Base-by-base conservation (phyloP, 2,888 invertebrate genomes). In the Volucella inanis region DNA sequence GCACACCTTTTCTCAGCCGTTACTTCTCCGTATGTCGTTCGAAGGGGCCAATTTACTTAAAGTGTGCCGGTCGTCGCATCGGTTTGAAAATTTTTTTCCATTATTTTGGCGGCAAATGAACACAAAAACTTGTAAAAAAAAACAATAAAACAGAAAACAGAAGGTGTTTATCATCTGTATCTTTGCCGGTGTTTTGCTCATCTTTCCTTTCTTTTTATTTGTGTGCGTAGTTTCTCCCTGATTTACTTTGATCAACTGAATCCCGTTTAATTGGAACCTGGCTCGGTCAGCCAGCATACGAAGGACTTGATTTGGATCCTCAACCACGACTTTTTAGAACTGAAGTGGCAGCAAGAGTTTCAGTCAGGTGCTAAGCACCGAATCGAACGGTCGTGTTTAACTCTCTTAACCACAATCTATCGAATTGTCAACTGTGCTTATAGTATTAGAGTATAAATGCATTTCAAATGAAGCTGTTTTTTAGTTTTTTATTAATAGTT, bases 361-460 rank as follows among this genome's bases (percentile, higher is more conserved):
- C 92, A 92, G 91, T 92, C 91, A 92, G 91, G 90, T 92, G 91
- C 91, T 90, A 90, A 91, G 91, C 92, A 92, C 92, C 92, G 90
- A 90, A 89, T 89, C 89, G 90, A 89, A 90, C 92, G 91, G 92
- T 91, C 90, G 91, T 90, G 89, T 89, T 89, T 54, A 9, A 52
- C 50, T 57, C 15, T 62, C 8, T 31, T 41, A 43, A 8, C 43
- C 10, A 59, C n/a, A 50, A 39, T 43, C 45, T 12, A 12, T 52
- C 54, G 59, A 18, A 52, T 41, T 22, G 31, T 14, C n/a, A 6
- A 68, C n/a, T 10, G 18, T 43, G 15, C 38, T n/a, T 45, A 1
- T 11, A 57, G 38, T 57, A 2, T 3, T 10, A 45, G 45, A n/a
- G 12, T 1, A 38, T 47, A 10, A 3, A 39, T 50, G 39, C 10